These are phyloP conservation scores for Hirundo rustica DNA, from an alignment of 2,797 vertebrate genomes.

Conservation along the genomic window DNA sequence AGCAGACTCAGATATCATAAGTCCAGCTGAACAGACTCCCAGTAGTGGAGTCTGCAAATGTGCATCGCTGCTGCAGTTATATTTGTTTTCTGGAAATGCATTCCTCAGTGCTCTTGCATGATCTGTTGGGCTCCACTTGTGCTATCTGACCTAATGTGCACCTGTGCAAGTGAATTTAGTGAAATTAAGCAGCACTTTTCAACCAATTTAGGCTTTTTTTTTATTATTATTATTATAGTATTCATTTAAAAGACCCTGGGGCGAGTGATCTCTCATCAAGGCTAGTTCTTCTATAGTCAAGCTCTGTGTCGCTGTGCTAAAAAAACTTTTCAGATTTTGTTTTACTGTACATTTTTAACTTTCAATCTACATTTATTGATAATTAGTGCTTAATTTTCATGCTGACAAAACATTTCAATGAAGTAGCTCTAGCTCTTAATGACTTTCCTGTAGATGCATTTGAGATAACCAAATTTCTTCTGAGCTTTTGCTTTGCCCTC, in stretches of 20 bases:
- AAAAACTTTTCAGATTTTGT: not conserved
- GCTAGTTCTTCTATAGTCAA: not conserved
- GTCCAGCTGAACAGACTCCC: not conserved
- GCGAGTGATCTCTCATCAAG: not conserved
- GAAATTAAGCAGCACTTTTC: not conserved
- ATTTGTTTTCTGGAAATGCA: not conserved
- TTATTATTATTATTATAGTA: not conserved
- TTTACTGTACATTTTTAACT: not conserved
- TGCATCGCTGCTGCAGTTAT: not conserved
- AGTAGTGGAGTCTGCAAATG: not conserved
- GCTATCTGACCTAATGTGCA: not conserved
- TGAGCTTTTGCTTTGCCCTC: not conserved
- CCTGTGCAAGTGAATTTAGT: not conserved
- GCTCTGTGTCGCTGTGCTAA: not conserved
- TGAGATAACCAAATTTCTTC: not conserved
- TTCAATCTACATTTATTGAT: not conserved
- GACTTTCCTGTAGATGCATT: not conserved
- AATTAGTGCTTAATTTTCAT: not conserved
- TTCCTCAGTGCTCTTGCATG: not conserved
- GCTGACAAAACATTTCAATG: not conserved
- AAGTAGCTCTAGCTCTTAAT: not conserved
- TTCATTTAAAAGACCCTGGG: not conserved
- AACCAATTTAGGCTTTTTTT: not conserved
- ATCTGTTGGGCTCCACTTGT: not conserved
- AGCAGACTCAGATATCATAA: not conserved